Percentiles rank a stretch among this genome's conserved stretches.
Conservation (phyloP, 2,113 vertebrate genomes). For the Chrysochloris asiatica region DNA sequence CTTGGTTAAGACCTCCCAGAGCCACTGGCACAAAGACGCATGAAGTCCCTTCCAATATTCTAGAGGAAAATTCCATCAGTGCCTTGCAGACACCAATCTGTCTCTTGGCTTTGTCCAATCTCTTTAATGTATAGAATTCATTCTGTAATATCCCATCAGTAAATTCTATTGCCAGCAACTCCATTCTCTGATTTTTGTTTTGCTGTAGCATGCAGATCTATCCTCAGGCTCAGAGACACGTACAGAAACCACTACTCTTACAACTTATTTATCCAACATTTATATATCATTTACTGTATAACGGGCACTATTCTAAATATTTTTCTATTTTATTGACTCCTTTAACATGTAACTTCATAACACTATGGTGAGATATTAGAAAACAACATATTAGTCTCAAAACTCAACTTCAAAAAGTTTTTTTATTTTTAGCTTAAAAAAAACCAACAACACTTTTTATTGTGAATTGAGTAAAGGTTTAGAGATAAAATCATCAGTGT, state of each 20-base stretch:
- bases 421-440: too few species aligned
- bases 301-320: not conserved
- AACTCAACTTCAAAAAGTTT: too few species aligned
- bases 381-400: conserved; percentile 21
- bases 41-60: not conserved
- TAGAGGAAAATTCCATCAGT: conserved; percentile 53
- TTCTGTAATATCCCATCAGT: not conserved
- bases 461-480: too few species aligned
- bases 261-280: not conserved
- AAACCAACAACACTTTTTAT: too few species aligned
- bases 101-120: conserved; percentile 25
- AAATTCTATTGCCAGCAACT: conserved; percentile 39
- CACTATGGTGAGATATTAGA: not conserved
- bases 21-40: not conserved
- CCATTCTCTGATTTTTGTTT: conserved; percentile 9
- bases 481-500: too few species aligned
- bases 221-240: not conserved
- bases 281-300: not conserved
- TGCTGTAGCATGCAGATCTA: conserved; percentile 8
- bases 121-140: not conserved
- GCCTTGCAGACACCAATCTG: not conserved
- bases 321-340: conserved; percentile 21
- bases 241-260: not conserved
- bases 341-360: conserved; percentile 1
- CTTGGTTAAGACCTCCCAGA: not conserved